phyloP scores from a whole-genome alignment of 2,797 vertebrate species.

The Melopsittacus undulatus region DNA sequence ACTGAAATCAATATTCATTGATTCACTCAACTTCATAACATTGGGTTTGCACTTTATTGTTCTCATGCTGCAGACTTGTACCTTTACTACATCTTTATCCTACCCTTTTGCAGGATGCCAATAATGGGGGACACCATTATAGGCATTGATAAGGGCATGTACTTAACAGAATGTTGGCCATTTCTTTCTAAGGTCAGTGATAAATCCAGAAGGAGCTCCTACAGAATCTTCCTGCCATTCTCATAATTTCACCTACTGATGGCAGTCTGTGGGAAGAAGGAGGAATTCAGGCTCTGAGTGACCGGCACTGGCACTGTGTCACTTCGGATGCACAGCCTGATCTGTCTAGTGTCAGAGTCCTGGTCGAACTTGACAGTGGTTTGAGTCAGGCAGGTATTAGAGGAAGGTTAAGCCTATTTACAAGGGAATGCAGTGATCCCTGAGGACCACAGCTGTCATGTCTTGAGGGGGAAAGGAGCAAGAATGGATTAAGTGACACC shows the following conservation, averaged over 20 bases:
- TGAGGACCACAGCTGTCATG: background rate
- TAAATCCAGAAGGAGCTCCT: background rate
- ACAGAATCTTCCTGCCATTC: background rate
- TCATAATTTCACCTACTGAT: background rate
- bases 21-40: background rate
- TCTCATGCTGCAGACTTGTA: background rate
- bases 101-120: background rate
- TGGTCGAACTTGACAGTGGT: background rate
- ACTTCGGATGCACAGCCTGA: background rate
- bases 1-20: background rate
- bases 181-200: background rate
- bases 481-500: background rate
- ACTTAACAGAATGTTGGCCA: background rate
- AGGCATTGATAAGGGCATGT: background rate
- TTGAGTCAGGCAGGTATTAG: background rate
- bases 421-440: background rate
- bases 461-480: background rate
- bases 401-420: background rate
- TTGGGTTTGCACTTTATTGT: background rate
- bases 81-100: background rate
- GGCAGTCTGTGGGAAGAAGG: background rate
- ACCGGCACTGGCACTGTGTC: background rate
- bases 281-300: background rate
- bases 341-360: background rate
- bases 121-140: rapidly evolving